Evolutionary conservation across 1,140 invertebrate species (phyloP).

Genomic region (Paralvinella palmiformis): DNA sequence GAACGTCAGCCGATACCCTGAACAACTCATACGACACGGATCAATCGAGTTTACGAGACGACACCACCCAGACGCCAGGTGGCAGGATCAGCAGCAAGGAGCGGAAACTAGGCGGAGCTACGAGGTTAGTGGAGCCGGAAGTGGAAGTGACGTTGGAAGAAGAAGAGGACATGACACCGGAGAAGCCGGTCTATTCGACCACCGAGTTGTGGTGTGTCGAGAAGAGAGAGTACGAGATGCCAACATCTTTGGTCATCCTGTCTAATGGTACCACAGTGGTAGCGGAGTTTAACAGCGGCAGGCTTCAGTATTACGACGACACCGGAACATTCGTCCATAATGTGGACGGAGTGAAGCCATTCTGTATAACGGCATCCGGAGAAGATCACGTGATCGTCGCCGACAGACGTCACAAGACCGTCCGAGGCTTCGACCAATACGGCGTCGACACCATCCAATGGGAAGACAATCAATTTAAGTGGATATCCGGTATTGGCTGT

Average conservation of each 20-base stretch:
- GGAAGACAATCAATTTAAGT: conserved; percentile 11
- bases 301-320: conserved; percentile 11
- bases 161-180: too few relatives aligned
- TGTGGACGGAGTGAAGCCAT: conserved; percentile 18
- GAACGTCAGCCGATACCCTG: too few relatives aligned
- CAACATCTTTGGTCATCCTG: conserved; percentile 11
- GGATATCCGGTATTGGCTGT: conserved; percentile 16
- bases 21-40: too few relatives aligned
- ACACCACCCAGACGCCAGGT: too few relatives aligned
- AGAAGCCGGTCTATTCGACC: too few relatives aligned
- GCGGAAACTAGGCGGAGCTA: too few relatives aligned
- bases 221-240: conserved; percentile 13
- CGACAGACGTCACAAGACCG: conserved; percentile 11
- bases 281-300: conserved; percentile 14
- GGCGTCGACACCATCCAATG: conserved; percentile 11
- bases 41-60: too few relatives aligned
- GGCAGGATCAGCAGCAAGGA: too few relatives aligned
- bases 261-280: conserved; percentile 11
- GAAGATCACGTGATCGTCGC: conserved; percentile 12
- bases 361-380: background rate
- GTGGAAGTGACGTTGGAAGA: too few relatives aligned
- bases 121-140: too few relatives aligned
- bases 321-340: conserved; percentile 8
- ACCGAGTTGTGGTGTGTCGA: conserved; percentile 1
- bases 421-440: conserved; percentile 15